phyloP scores from a whole-genome alignment of 1,140 invertebrate genomes.

The Eufriesea mexicana region DNA sequence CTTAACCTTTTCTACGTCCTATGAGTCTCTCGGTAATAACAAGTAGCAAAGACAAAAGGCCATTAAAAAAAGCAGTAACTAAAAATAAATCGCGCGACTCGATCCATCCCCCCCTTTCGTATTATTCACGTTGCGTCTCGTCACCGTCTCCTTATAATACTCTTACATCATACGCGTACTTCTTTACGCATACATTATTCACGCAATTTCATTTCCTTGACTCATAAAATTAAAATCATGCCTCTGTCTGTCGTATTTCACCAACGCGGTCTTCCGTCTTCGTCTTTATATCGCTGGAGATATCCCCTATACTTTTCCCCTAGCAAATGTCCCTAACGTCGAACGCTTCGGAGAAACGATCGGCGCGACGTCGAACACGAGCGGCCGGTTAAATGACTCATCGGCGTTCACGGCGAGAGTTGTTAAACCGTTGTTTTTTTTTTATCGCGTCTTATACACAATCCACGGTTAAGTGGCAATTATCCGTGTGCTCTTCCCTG shows the following conservation, averaged over 20 bases:
- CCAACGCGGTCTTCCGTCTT: neutral
- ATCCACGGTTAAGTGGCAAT: constrained; percentile 31
- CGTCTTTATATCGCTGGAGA: neutral
- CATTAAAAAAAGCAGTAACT: neutral
- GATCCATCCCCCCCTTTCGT: neutral
- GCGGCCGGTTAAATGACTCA: constrained; percentile 12
- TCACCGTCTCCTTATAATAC: neutral
- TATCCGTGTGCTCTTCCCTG: neutral
- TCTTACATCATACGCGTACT: neutral
- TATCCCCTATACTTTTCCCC: neutral
- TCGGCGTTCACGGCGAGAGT: neutral
- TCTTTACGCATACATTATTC: neutral
- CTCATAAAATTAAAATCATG: neutral
- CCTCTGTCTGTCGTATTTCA: neutral
- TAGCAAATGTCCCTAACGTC: neutral
- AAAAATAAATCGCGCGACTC: neutral
- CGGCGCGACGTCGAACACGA: neutral
- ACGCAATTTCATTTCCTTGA: neutral
- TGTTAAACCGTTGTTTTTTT: constrained; percentile 12
- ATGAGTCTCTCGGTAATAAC: too few relatives aligned
- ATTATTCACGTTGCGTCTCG: neutral
- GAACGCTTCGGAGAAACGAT: neutral
- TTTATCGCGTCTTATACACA: constrained; percentile 13
- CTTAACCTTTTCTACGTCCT: too few relatives aligned
- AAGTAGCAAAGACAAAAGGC: neutral